A percentile compares a stretch with the other conserved stretches of the same genome.
These are phyloP conservation scores for Alexandromys fortis DNA, from an alignment of 2,113 vertebrate species.

Conservation along the genomic window DNA sequence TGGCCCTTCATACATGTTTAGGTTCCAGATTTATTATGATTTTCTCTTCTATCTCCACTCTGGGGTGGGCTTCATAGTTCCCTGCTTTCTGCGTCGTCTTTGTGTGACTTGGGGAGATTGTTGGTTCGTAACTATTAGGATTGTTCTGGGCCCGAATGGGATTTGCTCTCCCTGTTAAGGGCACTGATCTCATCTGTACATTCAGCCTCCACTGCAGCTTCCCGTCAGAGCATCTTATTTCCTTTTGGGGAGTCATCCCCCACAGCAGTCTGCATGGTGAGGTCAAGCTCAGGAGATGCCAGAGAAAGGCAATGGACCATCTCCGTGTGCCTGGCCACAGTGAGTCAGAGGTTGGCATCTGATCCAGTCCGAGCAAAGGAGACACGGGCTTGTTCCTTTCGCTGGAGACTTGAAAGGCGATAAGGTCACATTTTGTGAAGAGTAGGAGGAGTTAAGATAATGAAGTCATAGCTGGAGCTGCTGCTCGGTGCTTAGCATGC, in stretches of 20 bases:
- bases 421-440: neutral
- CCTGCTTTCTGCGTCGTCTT: neutral
- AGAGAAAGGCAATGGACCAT: neutral
- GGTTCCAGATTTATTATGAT: neutral
- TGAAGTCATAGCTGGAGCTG: no score
- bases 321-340: neutral
- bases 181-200: neutral
- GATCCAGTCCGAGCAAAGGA: neutral
- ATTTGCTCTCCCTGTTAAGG: neutral
- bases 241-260: neutral
- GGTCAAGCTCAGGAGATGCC: neutral
- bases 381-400: neutral
- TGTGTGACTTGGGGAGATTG: neutral
- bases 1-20: neutral
- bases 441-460: neutral
- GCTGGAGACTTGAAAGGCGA: neutral
- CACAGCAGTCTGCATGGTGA: fast-evolving
- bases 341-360: neutral
- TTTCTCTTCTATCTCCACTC: neutral
- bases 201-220: neutral
- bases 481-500: neutral
- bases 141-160: neutral
- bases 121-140: neutral
- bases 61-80: neutral
- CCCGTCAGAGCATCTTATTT: neutral